These are phyloP conservation scores for Drosophila affinis DNA, from an alignment of 2,888 invertebrate genomes.

Conservation along the genomic window DNA sequence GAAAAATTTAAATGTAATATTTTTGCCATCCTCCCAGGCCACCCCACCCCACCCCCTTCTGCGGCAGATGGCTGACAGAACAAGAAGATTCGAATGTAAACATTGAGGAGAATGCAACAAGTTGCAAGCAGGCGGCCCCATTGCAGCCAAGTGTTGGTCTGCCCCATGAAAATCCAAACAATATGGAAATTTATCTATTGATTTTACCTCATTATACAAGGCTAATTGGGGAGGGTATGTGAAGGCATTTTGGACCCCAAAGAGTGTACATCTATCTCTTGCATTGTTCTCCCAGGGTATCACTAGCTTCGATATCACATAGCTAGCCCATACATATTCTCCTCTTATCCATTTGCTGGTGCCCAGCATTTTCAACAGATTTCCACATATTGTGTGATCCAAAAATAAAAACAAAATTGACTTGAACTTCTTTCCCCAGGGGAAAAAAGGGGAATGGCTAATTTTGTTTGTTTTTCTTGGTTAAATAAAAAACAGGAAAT, in stretches of 20 bases:
- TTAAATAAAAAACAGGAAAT: conserved; percentile 7
- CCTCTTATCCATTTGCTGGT: neutral
- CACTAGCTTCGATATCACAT: neutral
- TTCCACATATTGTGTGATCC: conserved; percentile 23
- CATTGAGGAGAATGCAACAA: conserved; percentile 50
- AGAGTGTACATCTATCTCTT: neutral
- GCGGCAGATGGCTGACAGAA: conserved; percentile 27
- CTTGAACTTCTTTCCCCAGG: neutral
- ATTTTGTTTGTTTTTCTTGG: conserved; percentile 6
- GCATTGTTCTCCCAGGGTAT: neutral
- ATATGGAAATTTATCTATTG: conserved; percentile 6
- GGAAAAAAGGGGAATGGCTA: neutral
- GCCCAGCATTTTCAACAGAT: conserved; percentile 7
- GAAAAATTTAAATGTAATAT: conserved; percentile 37
- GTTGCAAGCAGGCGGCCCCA: conserved; percentile 41
- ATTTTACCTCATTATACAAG: neutral
- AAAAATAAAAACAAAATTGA: conserved; percentile 30
- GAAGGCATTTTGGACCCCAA: neutral
- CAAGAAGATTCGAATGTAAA: conserved; percentile 33
- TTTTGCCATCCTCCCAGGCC: conserved; percentile 9
- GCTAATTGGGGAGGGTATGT: neutral
- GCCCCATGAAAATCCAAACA: conserved; percentile 27
- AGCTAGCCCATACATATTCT: neutral
- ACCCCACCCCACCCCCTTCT: conserved; percentile 5
- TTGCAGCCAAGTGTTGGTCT: conserved; percentile 31